Conservation (phyloP, 2,797 vertebrate species). For the Xenops minutus region DNA sequence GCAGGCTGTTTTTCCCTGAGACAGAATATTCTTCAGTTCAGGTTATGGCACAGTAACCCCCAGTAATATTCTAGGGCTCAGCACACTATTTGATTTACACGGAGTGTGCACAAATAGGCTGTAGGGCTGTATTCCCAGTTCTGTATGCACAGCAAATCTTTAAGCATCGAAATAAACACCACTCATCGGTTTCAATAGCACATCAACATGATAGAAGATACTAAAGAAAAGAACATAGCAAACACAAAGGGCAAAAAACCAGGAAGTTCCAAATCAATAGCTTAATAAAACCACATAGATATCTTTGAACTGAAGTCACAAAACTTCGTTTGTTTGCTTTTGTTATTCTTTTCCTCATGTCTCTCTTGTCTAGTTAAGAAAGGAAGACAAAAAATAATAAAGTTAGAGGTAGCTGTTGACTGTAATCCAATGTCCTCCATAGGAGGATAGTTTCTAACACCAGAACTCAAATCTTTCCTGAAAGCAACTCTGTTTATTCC, state of each 20-base stretch:
- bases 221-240: neutral
- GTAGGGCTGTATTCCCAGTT: neutral
- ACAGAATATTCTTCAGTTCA: neutral
- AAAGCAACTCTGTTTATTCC: neutral
- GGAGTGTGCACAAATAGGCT: neutral
- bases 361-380: neutral
- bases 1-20: neutral
- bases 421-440: neutral
- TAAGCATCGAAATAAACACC: neutral
- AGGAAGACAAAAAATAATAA: neutral
- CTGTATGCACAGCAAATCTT: slow-evolving; percentile 13
- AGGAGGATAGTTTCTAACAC: neutral
- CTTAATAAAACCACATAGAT: neutral
- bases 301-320: neutral
- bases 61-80: neutral
- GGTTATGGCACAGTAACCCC: slow-evolving; percentile 16
- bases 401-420: neutral
- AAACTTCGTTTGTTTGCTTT: neutral
- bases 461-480: neutral
- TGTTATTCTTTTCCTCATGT: neutral
- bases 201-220: neutral
- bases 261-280: neutral
- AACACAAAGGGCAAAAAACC: neutral
- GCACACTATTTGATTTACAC: neutral
- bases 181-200: neutral